Percentiles rank a stretch among this genome's conserved stretches.
Evolutionary conservation across 2,113 vertebrate genomes (phyloP).

Genomic region (Oncorhynchus tshawytscha): DNA sequence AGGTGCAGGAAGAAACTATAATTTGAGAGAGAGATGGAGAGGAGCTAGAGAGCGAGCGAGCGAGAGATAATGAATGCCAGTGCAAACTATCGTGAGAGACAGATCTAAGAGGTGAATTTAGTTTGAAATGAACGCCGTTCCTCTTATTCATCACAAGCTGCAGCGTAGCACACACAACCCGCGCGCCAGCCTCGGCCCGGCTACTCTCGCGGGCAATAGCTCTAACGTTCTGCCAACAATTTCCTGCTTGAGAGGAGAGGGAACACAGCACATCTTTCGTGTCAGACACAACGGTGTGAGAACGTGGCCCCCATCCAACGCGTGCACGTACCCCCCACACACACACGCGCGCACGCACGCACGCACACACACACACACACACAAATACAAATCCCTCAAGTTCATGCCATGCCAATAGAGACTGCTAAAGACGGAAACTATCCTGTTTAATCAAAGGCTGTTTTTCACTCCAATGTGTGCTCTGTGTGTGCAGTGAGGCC

Average conservation of each 20-base stretch:
- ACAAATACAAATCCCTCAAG: not conserved
- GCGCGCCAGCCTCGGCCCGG: slow-evolving; percentile 4
- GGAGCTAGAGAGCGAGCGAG: too few species aligned
- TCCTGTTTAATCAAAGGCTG: too few species aligned
- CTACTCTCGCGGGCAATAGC: not conserved
- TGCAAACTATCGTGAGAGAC: too few species aligned
- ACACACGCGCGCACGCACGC: not conserved
- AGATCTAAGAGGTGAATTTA: too few species aligned
- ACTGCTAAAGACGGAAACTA: too few species aligned
- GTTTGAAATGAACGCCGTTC: slow-evolving; percentile 16
- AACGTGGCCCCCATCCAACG: slow-evolving; percentile 19
- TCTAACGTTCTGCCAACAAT: slow-evolving; percentile 21
- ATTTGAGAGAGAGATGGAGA: too few species aligned
- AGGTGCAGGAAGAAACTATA: too few species aligned
- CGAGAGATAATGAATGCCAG: too few species aligned
- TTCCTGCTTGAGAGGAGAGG: slow-evolving; percentile 29
- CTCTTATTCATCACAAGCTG: slow-evolving; percentile 39
- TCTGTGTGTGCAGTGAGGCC: too few species aligned
- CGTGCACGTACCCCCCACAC: not conserved
- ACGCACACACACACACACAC: not conserved
- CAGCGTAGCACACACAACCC: not conserved
- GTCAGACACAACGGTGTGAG: slow-evolving; percentile 33
- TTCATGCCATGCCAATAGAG: not conserved
- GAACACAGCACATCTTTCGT: slow-evolving; percentile 31
- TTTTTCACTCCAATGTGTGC: too few species aligned